Evolutionary conservation across 2,113 vertebrate species (phyloP), one percentile per base, ranked within the genome.

Genomic region (Cranoglanis bouderius): DNA sequence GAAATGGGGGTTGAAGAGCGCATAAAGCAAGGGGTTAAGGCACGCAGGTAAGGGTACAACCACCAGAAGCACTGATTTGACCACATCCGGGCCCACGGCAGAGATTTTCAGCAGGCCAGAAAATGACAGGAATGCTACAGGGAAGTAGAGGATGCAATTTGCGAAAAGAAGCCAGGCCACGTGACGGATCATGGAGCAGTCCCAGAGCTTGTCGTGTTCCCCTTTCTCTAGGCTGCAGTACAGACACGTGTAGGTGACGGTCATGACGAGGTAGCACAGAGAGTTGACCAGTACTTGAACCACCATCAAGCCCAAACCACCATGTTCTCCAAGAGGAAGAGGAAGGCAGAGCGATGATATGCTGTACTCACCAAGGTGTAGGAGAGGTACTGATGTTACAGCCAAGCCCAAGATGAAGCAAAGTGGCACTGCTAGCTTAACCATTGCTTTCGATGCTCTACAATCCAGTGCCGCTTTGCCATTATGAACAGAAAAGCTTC

Each of bases 11-110:
- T 96, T 98, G 92, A 98, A 98, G 85, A 99, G 95, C 80, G 98
- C 96, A 94, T 98, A 99, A n/a, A 99, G 96, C 53, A 99, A 96
- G 1, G 98, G 98, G 89, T 99, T 99, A 92, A 99, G 92, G 86
- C 97, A 98, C 1, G 97, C 95, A 0, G 97, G 98, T 67, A 99
- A 94, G 0, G 98, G 98, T 18, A 96, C 95, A 78, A 98, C 96
- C 21, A 99, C 96, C 53, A 99, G 94, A 53, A 99, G 96, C 84
- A 98, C 96, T 26, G 95, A 97, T 91, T 97, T 97, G 63, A 96
- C 95, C 1, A 97, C 96, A 82, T 97, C 97, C 0, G 97, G 97
- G 67, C 96, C 97, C 82, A 97, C 94, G 65, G 96, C 95, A 0
- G 96, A 94, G 84, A 98, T 96, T 83, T 95, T 97, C 57, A 99